Evolutionary conservation across 2,113 vertebrate species (phyloP), one percentile per base, ranked within the genome.

Genomic region (Onychostoma macrolepis): DNA sequence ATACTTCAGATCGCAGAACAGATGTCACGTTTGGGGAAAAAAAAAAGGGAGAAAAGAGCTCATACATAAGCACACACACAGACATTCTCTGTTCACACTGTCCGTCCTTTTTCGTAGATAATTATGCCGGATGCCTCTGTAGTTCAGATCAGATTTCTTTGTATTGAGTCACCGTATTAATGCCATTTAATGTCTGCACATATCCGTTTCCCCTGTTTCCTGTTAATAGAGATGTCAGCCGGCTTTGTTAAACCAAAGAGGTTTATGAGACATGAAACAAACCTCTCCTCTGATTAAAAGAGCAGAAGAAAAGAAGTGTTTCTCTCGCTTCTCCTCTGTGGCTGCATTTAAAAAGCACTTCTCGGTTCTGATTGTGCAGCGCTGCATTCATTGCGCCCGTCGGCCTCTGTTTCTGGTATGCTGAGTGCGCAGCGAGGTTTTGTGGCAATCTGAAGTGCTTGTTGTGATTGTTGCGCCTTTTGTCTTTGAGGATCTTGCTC

Each of bases 401-500:
- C 3, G 81, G 85, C 89, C 86, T 87, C 53, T 83, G 38, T 83
- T 90, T 89, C 89, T 53, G 76, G 76, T 78, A 78, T 53, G 76
- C 76, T 78, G 76, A 28, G 13, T 0, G 88, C 91, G 91, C 92
- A 24, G 92, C 91, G 90, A 90, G 91, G 90, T 92, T 93, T 90
- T 90, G 87, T 87, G 87, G 90, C 91, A 92, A 93, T 91, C 89
- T 36, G 0, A 41, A 79, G 61, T 53, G 84, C 90, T 91, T 91
- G 89, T 90, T 90, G 65, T 77, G 80, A 79, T 21, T 71, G 19
- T 50, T 71, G 63, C 10, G 10, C 26, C 81, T 48, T 83, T 83
- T 71, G 63, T 83, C 81, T 24, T 63, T 17, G 8, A 82, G 58
- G 80, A 82, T 82, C 80, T 45, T 67, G 81, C 30, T 83, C 63